Evolutionary conservation across 2,888 invertebrate species (phyloP).

Genomic region (Escarpia spicata): DNA sequence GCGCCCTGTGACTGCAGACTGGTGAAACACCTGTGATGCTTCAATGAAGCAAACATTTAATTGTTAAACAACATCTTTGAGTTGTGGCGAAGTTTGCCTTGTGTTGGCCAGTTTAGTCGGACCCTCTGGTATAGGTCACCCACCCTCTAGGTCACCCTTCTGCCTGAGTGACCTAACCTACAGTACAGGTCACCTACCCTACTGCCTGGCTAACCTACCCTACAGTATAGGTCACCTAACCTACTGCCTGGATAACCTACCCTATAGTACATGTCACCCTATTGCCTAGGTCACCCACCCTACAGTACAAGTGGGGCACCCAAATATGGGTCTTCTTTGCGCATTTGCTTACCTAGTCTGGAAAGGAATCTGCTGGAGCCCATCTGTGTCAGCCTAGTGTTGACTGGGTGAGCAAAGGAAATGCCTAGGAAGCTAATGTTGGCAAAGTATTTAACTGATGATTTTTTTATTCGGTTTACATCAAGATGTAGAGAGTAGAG

Average conservation of each 20-base stretch:
- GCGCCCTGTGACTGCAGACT: neutral
- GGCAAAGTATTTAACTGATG: neutral
- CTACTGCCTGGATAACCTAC: no score
- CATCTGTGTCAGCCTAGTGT: no score
- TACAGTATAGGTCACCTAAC: no score
- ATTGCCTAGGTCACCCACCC: no score
- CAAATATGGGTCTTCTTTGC: no score
- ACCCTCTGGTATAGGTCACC: neutral
- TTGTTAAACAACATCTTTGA: neutral
- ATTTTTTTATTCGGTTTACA: neutral
- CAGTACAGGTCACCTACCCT: no score
- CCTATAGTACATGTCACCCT: no score
- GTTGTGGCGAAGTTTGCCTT: neutral
- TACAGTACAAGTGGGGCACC: no score
- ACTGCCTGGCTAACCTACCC: no score
- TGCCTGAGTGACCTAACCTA: neutral
- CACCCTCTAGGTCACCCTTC: neutral
- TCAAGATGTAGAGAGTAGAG: neutral
- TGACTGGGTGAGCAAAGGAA: neutral
- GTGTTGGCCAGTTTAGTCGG: neutral
- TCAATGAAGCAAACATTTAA: neutral
- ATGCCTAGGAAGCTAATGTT: neutral
- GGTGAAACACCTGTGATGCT: neutral
- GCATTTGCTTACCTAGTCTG: no score
- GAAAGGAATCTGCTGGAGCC: no score